These are phyloP conservation scores for Pycnonotus jocosus DNA, from an alignment of 2,113 vertebrate species.

Conservation along the genomic window DNA sequence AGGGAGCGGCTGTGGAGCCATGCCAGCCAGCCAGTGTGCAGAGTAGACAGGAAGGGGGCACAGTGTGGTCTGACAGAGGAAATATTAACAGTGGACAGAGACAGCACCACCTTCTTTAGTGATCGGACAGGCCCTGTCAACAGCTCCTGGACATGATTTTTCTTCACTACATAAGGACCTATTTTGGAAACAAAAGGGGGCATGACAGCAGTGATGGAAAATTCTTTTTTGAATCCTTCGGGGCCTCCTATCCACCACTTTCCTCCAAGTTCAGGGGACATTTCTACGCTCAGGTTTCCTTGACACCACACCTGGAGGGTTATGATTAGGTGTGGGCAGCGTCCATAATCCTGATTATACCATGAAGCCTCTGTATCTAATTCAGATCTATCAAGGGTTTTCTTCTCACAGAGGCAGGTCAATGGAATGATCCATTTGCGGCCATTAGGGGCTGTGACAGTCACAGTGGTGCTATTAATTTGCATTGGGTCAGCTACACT, in stretches of 20 bases:
- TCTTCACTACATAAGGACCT: conserved; percentile 51
- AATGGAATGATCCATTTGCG: background rate
- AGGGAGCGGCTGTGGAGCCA: conserved; percentile 60
- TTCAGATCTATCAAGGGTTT: background rate
- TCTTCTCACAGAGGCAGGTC: background rate
- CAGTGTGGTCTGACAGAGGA: conserved; percentile 39
- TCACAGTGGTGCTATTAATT: background rate
- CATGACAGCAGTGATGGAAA: conserved; percentile 9
- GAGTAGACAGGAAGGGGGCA: conserved; percentile 36
- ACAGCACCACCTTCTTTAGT: conserved; percentile 56
- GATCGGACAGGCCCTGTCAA: conserved; percentile 43
- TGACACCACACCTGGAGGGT: conserved; percentile 35
- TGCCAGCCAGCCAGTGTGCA: conserved; percentile 8
- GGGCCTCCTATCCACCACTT: conserved; percentile 53
- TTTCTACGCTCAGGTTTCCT: background rate
- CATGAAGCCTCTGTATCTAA: background rate
- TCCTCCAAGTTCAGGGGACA: conserved; percentile 10
- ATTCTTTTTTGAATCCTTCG: conserved; percentile 8
- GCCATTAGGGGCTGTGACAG: background rate
- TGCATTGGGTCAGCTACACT: background rate
- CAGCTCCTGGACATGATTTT: conserved; percentile 52
- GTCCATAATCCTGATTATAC: conserved; percentile 25
- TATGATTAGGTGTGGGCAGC: background rate
- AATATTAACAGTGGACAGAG: conserved; percentile 49
- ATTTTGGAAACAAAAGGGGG: conserved; percentile 45